A percentile compares a stretch with the other conserved stretches of the same genome.
These are phyloP conservation scores for Pterophyllum scalare DNA, from an alignment of 2,113 vertebrate genomes.

Conservation along the genomic window DNA sequence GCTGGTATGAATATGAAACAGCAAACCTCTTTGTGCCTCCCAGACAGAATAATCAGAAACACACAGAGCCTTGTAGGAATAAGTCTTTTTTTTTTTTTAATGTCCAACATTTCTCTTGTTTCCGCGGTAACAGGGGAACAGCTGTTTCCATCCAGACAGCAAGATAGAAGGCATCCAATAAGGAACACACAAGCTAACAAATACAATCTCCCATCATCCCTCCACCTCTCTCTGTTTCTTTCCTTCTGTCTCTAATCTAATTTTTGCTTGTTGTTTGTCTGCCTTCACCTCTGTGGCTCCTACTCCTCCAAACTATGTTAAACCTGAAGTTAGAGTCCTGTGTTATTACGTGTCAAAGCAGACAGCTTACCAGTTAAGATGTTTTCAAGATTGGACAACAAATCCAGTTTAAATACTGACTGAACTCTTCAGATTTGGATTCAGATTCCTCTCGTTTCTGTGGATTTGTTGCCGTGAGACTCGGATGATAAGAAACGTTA, in stretches of 20 bases:
- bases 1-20: conserved; percentile 45
- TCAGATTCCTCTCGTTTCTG: neutral
- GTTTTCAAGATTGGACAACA: neutral
- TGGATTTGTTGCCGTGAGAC: conserved; percentile 38
- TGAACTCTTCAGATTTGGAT: neutral
- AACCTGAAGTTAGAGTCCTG: neutral
- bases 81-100: conserved; percentile 81
- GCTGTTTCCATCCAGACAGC: conserved; percentile 62
- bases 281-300: conserved; percentile 10
- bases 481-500: conserved; percentile 39
- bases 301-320: neutral
- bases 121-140: conserved; percentile 70
- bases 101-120: conserved; percentile 80
- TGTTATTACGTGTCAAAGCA: neutral
- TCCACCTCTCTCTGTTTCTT: conserved; percentile 4
- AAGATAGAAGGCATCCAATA: conserved; percentile 71
- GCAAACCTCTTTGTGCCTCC: conserved; percentile 6
- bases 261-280: conserved; percentile 1
- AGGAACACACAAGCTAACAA: conserved; percentile 75
- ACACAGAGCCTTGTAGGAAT: conserved; percentile 68
- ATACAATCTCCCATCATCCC: conserved; percentile 46
- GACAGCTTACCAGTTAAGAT: neutral
- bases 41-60: conserved; percentile 38
- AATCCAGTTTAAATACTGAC: neutral
- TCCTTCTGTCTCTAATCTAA: conserved; percentile 4